Evolutionary conservation across 92 coral and sea anemone genomes (phyloP), one percentile per base, ranked within the genome.

Genomic region (Scolanthus callimorphus): DNA sequence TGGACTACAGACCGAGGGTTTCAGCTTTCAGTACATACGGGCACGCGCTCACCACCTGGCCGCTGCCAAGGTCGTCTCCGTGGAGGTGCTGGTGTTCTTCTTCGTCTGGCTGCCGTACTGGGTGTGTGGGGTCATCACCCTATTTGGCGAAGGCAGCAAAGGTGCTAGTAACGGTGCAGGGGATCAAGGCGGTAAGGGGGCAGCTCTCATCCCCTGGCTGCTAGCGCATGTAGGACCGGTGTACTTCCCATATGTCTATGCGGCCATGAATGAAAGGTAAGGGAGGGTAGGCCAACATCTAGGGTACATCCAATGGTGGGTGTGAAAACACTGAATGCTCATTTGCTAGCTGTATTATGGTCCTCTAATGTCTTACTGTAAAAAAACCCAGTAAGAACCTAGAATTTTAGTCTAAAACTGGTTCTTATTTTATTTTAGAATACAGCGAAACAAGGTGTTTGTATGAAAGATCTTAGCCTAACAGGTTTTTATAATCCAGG

Each of bases 31-130:
- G 20, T 39, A 68, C 10, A 22, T 68, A 2, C 63, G 75, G 0
- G 21, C 53, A 0, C 62, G 65, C 8, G 56, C 39, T 8, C 75
- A 54, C 8, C 61, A 57, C 53, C 55, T 57, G 4, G 57, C 34
- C 0, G 65, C 75, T 2, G 37, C 55, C 3, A 68, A 68, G 19
- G 22, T 68, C 1, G 54, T 49, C 4, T 50, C 65, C 9, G 46
- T 57, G 12, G 15, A 37, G 9, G 28, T 47, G 8, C 27, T 57
- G 19, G 41, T 68, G 0, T 55, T 25, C 56, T 20, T 68, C 10
- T 2, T 68, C 3, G 21, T 68, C 27, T 68, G 75, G 75, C 17
- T 57, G 49, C 75, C 75, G 26, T 68, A 68, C 24, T 68, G 75
- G 75, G 38, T 68, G 17, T 19, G 29, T 27, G 75, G 75, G 0